phyloP scores from a whole-genome alignment of 2,888 invertebrate genomes.

The Stegana nigrithorax region DNA sequence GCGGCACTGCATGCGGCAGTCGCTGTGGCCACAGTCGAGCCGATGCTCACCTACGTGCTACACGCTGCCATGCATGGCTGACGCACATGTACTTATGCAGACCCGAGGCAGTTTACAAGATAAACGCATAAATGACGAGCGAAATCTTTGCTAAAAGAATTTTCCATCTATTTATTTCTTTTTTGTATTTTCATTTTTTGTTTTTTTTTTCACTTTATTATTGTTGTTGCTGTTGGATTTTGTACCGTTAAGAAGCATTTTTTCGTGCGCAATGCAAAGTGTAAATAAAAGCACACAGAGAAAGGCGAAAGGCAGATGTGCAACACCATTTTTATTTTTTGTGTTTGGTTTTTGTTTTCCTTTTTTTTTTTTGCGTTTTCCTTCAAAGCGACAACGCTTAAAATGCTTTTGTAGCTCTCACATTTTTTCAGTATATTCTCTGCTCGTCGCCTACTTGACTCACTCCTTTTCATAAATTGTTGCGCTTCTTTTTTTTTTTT shows the following conservation, averaged over 20 bases:
- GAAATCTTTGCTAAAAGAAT: slow-evolving; percentile 42
- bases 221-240: no score
- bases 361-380: no score
- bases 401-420: no score
- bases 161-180: slow-evolving; percentile 10
- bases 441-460: no score
- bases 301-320: neutral
- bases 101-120: slow-evolving; percentile 48
- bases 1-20: neutral
- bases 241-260: slow-evolving; percentile 51
- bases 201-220: no score
- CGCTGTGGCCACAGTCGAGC: neutral
- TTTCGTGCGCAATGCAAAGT: slow-evolving; percentile 31
- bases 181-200: neutral
- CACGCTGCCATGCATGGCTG: slow-evolving; percentile 3
- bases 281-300: neutral
- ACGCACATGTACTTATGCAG: slow-evolving; percentile 37
- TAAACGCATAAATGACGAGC: slow-evolving; percentile 61
- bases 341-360: no score
- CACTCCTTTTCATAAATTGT: no score
- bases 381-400: no score
- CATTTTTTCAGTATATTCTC: no score
- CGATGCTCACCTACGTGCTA: neutral
- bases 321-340: neutral
- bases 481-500: no score